phyloP scores from a whole-genome alignment of 2,888 invertebrate genomes.

The Euclidia mi region DNA sequence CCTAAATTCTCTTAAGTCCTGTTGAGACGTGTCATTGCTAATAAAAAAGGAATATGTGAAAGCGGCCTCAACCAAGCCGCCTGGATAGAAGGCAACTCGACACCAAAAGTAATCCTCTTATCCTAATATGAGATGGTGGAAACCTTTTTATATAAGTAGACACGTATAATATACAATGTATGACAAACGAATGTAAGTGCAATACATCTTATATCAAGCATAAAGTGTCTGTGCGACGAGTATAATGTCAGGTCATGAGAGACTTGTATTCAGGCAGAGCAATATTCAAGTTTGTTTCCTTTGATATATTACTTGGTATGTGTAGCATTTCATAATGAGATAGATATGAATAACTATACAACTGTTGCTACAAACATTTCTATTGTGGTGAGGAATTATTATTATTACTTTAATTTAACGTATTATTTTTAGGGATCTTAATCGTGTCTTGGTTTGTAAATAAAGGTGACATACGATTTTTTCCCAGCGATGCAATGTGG shows the following conservation, averaged over 20 bases:
- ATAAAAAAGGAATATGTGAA: constrained; percentile 52
- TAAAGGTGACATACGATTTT: too few species aligned
- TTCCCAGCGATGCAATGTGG: too few species aligned
- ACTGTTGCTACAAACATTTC: too few species aligned
- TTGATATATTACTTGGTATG: too few species aligned
- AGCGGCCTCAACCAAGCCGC: constrained; percentile 42
- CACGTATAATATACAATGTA: constrained; percentile 31
- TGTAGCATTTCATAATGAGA: too few species aligned
- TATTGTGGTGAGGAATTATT: too few species aligned
- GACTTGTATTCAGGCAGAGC: constrained; percentile 22
- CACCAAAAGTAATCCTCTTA: constrained; percentile 79
- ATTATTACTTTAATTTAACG: too few species aligned
- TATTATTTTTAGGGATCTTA: too few species aligned
- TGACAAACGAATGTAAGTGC: constrained; percentile 44
- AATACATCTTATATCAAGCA: constrained; percentile 32
- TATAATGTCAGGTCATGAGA: constrained; percentile 29
- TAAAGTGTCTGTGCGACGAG: constrained; percentile 22
- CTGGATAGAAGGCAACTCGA: constrained; percentile 58
- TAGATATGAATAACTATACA: too few species aligned
- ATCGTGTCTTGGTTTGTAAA: too few species aligned
- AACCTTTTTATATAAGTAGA: constrained; percentile 67
- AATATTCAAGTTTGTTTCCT: too few species aligned
- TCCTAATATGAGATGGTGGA: constrained; percentile 75
- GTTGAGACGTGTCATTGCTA: constrained; percentile 49
- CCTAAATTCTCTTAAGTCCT: constrained; percentile 35